Evolutionary conservation across 2,113 vertebrate species (phyloP).

Genomic region (Cyrtonyx montezumae): DNA sequence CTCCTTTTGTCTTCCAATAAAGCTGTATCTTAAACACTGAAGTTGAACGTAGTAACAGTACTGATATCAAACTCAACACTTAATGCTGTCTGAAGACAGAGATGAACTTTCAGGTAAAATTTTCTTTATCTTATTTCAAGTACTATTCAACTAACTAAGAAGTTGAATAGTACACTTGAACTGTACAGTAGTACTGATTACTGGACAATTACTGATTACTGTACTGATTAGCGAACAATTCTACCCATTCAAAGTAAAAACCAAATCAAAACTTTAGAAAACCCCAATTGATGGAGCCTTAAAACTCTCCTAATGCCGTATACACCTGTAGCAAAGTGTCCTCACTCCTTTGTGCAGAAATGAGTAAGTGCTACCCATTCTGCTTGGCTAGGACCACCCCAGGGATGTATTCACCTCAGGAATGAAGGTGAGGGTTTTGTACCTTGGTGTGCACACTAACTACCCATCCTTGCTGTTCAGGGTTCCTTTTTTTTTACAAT

Average conservation of each 20-base stretch:
- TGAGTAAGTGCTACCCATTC: accelerated
- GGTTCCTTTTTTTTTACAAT: not conserved
- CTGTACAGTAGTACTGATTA: not conserved
- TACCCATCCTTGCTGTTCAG: not conserved
- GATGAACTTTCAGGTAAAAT: not conserved
- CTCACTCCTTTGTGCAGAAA: not conserved
- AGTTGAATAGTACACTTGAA: not conserved
- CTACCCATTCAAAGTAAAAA: not conserved
- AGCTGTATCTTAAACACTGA: not conserved
- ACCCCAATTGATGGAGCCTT: accelerated
- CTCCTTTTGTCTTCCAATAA: not conserved
- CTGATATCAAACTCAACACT: not conserved
- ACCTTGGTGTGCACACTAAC: not conserved
- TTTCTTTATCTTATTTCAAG: not conserved
- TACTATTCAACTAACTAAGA: too few species aligned
- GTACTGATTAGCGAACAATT: not conserved
- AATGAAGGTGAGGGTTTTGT: not conserved
- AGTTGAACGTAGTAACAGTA: not conserved
- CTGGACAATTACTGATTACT: not conserved
- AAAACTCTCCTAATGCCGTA: not conserved
- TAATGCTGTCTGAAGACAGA: not conserved
- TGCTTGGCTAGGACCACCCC: not conserved
- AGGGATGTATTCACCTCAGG: not conserved
- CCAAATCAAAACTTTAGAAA: not conserved
- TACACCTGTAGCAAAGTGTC: not conserved